A percentile compares a stretch with the other conserved stretches of the same genome.
Evolutionary conservation across 2,113 vertebrate genomes (phyloP).

Genomic region (Megaceryle maxima): DNA sequence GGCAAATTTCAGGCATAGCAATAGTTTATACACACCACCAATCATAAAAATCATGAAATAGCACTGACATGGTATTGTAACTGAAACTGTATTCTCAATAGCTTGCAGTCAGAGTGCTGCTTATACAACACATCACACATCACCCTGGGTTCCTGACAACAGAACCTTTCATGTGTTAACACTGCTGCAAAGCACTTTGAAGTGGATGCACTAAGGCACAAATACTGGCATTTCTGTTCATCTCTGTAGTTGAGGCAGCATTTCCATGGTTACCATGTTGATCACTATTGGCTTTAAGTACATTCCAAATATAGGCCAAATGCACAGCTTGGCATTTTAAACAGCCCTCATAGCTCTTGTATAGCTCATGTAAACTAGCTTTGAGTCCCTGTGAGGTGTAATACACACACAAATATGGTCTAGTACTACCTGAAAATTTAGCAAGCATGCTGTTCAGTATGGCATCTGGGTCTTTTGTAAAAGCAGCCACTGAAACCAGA

Average conservation of each 20-base stretch:
- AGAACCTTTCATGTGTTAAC: not conserved
- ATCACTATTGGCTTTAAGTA: not conserved
- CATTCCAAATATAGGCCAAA: not conserved
- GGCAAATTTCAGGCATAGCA: not conserved
- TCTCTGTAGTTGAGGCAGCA: not conserved
- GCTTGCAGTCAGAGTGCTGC: not conserved
- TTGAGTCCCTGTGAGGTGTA: not conserved
- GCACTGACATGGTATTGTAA: not conserved
- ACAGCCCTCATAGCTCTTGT: not conserved
- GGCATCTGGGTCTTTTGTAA: fast-evolving
- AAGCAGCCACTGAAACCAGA: not conserved
- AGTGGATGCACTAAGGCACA: not conserved
- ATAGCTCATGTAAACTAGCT: not conserved
- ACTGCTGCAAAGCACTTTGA: not conserved
- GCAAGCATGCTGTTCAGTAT: not conserved
- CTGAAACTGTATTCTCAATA: not conserved
- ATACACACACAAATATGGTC: not conserved
- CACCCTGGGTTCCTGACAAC: not conserved
- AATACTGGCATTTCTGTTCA: not conserved
- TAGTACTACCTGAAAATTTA: not conserved
- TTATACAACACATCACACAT: not conserved
- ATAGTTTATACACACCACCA: not conserved
- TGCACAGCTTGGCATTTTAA: not conserved
- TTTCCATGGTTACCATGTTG: slow-evolving; percentile 30
- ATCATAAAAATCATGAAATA: not conserved